Evolutionary conservation across 2,888 invertebrate genomes (phyloP).

Genomic region (Mesoligia furuncula): DNA sequence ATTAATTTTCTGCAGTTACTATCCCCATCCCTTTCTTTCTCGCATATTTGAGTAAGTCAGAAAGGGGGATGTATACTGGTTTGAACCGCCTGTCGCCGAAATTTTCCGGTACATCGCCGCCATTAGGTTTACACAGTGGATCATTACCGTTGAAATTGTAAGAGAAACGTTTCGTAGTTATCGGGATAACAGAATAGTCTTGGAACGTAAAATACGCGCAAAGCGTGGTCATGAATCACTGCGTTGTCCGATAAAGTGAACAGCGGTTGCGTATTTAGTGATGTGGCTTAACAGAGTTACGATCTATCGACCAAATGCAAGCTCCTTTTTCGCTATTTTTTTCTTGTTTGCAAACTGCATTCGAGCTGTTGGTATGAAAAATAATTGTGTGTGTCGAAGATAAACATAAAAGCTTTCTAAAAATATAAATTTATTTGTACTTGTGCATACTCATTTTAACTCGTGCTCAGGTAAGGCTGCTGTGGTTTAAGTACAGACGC

Average conservation of each 20-base stretch:
- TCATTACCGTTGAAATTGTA: slow-evolving; percentile 68
- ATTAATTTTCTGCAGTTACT: not conserved
- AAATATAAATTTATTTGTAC: not conserved
- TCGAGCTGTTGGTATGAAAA: not conserved
- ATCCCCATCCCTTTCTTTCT: not conserved
- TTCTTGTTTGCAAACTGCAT: not conserved
- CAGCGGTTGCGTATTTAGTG: slow-evolving; percentile 44
- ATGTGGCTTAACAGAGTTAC: slow-evolving; percentile 4
- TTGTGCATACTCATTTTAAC: not conserved
- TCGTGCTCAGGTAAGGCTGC: not conserved
- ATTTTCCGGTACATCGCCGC: slow-evolving; percentile 53
- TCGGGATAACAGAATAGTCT: slow-evolving; percentile 44
- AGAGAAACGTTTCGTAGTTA: slow-evolving; percentile 58
- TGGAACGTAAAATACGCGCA: slow-evolving; percentile 42
- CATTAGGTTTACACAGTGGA: slow-evolving; percentile 61
- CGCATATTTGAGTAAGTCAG: not conserved
- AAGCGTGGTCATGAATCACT: slow-evolving; percentile 61
- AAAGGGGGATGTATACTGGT: not conserved
- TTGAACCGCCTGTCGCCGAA: not conserved
- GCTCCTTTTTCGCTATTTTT: not conserved
- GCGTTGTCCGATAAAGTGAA: slow-evolving; percentile 57
- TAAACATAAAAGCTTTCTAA: not conserved
- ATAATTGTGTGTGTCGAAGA: not conserved
- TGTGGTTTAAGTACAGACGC: not conserved
- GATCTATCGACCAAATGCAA: not conserved